These are phyloP conservation scores for Eriosoma lanigerum DNA, from an alignment of 1,140 invertebrate species.

Conservation along the genomic window DNA sequence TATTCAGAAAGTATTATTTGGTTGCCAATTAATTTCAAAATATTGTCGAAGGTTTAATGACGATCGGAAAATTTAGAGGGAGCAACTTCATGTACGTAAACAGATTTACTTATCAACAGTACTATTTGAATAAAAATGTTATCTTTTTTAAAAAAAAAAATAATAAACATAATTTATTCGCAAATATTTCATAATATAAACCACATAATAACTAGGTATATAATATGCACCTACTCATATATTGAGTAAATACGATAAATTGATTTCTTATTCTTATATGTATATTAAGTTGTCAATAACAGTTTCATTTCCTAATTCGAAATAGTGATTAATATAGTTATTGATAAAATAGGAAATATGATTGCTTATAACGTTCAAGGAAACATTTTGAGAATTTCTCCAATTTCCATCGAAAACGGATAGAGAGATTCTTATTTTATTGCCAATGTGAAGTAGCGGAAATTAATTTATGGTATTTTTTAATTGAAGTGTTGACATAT, in stretches of 20 bases:
- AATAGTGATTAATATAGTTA: slow-evolving; percentile 5
- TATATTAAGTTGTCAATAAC: neutral
- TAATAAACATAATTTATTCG: no score
- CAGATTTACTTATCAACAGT: no score
- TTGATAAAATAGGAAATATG: slow-evolving; percentile 9
- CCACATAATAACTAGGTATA: no score
- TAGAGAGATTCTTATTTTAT: neutral
- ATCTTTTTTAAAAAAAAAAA: no score
- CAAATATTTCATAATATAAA: no score
- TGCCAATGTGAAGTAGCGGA: neutral
- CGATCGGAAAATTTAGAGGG: no score
- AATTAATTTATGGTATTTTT: slow-evolving; percentile 13
- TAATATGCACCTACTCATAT: no score
- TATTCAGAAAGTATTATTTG: no score
- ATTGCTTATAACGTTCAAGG: neutral
- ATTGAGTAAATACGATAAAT: neutral
- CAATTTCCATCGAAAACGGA: slow-evolving; percentile 1
- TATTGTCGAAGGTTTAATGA: no score
- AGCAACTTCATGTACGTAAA: no score
- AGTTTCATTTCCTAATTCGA: slow-evolving; percentile 11
- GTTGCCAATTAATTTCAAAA: no score
- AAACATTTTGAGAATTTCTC: slow-evolving; percentile 12
- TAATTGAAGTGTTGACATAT: neutral
- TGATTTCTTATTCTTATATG: neutral
- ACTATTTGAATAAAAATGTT: no score